Conservation (phyloP, 1,140 invertebrate species). For the Condylostylus longicornis region DNA sequence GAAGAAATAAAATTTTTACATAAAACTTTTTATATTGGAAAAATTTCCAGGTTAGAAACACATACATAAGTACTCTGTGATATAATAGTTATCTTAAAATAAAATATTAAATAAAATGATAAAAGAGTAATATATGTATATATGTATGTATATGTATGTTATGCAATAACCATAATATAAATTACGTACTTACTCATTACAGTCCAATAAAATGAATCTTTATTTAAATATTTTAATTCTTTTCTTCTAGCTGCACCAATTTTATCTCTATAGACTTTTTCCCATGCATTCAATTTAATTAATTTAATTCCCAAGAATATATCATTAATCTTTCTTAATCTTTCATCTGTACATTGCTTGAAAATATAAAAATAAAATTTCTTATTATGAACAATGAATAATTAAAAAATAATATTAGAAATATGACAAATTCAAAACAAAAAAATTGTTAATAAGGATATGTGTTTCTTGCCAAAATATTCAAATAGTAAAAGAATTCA, state of each 20-base stretch:
- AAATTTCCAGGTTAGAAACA: no score
- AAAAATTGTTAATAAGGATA: no score
- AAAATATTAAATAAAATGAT: no score
- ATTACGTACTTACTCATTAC: constrained; percentile 44
- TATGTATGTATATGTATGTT: background rate
- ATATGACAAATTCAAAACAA: no score
- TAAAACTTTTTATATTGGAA: no score
- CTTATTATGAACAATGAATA: background rate
- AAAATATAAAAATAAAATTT: constrained; percentile 8
- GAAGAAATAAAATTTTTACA: no score
- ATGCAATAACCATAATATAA: background rate
- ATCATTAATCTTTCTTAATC: constrained; percentile 61
- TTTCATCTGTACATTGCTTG: constrained; percentile 53
- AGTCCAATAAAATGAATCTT: constrained; percentile 58
- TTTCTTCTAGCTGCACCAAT: constrained; percentile 48
- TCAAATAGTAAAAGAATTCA: no score
- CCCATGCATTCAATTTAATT: constrained; percentile 72
- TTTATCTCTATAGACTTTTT: constrained; percentile 51
- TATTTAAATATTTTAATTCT: constrained; percentile 56
- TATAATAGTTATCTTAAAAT: no score
- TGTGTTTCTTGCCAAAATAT: no score
- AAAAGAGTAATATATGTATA: background rate
- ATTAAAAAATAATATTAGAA: no score
- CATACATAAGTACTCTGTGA: no score
- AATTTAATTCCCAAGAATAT: constrained; percentile 65